A percentile compares a stretch with the other conserved stretches of the same genome.
Conservation (phyloP, 2,797 vertebrate species). For the Coccyzus lansbergi region DNA sequence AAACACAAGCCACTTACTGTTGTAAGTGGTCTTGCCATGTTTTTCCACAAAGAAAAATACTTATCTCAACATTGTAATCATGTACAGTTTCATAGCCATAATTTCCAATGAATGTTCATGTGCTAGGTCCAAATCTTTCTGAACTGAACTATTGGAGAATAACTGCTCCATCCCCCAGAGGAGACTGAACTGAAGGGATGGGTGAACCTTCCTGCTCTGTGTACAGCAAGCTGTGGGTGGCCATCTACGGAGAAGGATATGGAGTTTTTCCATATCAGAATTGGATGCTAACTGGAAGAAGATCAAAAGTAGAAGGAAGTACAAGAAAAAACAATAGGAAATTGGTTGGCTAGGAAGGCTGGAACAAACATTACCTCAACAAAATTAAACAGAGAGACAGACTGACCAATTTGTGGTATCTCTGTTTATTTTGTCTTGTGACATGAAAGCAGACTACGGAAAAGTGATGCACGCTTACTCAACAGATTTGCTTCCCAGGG, state of each 20-base stretch:
- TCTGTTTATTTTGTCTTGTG: slow-evolving; percentile 49
- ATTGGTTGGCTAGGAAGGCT: background rate
- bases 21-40: accelerated
- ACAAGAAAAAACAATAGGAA: slow-evolving; percentile 9
- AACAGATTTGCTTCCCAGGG: background rate
- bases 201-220: background rate
- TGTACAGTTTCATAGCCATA: background rate
- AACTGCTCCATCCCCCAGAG: background rate
- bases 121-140: background rate
- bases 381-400: slow-evolving; percentile 44
- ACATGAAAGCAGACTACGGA: slow-evolving; percentile 4
- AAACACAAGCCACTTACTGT: background rate
- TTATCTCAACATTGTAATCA: background rate
- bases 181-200: background rate
- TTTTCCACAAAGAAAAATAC: background rate
- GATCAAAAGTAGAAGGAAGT: slow-evolving; percentile 41
- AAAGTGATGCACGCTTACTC: background rate
- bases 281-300: slow-evolving; percentile 10
- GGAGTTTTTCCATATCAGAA: background rate
- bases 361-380: slow-evolving; percentile 28
- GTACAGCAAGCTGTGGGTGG: background rate
- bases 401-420: slow-evolving; percentile 33
- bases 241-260: background rate
- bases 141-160: background rate
- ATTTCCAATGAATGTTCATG: accelerated